These are phyloP conservation scores for Drosophila gaucha DNA, from an alignment of 2,888 invertebrate species.

Conservation along the genomic window DNA sequence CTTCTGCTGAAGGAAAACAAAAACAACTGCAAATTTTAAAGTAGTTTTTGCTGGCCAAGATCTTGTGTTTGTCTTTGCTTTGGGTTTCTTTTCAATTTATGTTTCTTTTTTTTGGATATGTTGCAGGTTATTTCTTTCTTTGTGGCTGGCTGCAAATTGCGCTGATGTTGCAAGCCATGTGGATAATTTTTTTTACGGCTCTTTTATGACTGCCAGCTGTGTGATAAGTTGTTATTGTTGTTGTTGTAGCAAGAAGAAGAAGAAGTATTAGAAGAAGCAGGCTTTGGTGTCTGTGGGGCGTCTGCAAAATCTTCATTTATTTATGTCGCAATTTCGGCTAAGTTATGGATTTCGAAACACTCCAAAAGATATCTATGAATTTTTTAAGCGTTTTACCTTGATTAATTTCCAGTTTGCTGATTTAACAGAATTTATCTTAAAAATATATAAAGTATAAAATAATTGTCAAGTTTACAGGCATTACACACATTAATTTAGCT, in stretches of 20 bases:
- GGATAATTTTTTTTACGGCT: conserved; percentile 47
- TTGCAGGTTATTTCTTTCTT: conserved; percentile 39
- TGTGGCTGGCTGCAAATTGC: conserved; percentile 58
- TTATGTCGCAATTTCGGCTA: conserved; percentile 33
- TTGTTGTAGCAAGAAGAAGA: conserved; percentile 24
- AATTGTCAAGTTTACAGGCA: background rate
- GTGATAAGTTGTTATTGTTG: conserved; percentile 43
- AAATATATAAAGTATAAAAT: background rate
- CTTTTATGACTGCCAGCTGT: conserved; percentile 52
- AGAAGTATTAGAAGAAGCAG: background rate
- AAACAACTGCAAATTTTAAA: conserved; percentile 36
- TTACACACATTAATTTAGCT: background rate
- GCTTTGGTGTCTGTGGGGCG: conserved; percentile 21
- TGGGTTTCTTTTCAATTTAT: conserved; percentile 11
- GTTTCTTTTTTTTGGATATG: conserved; percentile 22
- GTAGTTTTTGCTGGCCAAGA: conserved; percentile 35
- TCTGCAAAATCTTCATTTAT: conserved; percentile 37
- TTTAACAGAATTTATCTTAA: background rate
- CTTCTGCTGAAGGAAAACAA: conserved; percentile 33
- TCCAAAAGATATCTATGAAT: background rate
- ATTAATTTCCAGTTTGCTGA: conserved; percentile 1
- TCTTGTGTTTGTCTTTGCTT: conserved; percentile 20
- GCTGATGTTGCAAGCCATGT: conserved; percentile 64
- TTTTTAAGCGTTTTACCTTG: conserved; percentile 2
- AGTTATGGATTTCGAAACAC: conserved; percentile 25